phyloP scores from a whole-genome alignment of 2,888 invertebrate species.

The Lathronympha strigana region DNA sequence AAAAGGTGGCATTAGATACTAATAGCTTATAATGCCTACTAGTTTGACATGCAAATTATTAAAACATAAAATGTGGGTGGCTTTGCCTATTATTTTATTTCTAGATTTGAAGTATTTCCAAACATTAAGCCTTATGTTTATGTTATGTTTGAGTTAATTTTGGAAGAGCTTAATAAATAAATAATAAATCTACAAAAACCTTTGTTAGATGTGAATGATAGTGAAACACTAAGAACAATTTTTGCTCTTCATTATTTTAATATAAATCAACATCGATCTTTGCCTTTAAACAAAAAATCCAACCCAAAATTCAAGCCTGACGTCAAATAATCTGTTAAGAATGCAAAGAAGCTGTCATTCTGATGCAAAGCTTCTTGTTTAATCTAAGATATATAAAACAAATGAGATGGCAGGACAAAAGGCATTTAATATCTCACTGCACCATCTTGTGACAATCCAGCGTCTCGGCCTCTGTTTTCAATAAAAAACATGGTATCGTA shows the following conservation, averaged over 20 bases:
- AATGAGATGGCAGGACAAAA: slow-evolving; percentile 36
- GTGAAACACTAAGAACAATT: no score
- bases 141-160: background rate
- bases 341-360: no score
- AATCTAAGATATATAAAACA: slow-evolving; percentile 38
- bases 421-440: slow-evolving; percentile 29
- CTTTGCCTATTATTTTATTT: no score
- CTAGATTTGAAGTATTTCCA: no score
- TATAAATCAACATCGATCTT: background rate
- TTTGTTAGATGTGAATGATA: no score
- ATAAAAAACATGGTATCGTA: background rate
- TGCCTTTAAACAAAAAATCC: slow-evolving; percentile 4
- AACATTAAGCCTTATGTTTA: no score
- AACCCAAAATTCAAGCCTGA: slow-evolving; percentile 1
- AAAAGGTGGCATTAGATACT: no score
- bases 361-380: slow-evolving; percentile 36
- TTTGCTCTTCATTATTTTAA: background rate
- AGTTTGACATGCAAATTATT: no score
- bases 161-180: background rate
- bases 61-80: no score
- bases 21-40: no score
- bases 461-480: background rate
- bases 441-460: slow-evolving; percentile 23
- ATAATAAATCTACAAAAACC: background rate
- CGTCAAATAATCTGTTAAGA: slow-evolving; percentile 8